Conservation (phyloP, 2,113 vertebrate genomes). For the Picathartes gymnocephalus region DNA sequence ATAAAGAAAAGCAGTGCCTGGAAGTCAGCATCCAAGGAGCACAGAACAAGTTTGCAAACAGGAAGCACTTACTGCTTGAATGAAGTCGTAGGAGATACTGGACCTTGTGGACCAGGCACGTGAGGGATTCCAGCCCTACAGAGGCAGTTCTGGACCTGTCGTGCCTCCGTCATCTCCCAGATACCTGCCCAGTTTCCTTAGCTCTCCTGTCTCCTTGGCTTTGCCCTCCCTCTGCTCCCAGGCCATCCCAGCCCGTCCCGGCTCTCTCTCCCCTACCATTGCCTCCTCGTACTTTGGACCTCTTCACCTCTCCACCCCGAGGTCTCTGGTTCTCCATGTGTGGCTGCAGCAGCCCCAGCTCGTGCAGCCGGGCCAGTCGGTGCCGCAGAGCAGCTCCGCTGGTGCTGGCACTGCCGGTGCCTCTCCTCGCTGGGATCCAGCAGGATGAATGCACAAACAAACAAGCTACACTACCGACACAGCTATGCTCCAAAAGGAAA, state of each 20-base stretch:
- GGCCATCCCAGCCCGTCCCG: neutral
- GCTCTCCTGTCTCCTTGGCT: neutral
- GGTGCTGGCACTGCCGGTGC: neutral
- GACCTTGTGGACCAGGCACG: neutral
- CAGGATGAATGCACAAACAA: neutral
- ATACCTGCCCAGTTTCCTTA: neutral
- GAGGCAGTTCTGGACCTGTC: neutral
- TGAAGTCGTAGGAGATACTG: neutral
- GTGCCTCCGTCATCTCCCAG: neutral
- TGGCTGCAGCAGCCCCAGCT: neutral
- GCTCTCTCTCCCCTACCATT: constrained; percentile 9
- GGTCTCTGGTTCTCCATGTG: neutral
- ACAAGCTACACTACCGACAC: neutral
- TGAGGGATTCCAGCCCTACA: neutral
- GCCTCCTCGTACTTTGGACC: constrained; percentile 3
- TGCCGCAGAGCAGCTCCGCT: neutral
- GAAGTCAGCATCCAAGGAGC: neutral
- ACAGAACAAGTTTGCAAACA: neutral
- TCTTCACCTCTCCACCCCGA: neutral
- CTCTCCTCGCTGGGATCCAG: neutral
- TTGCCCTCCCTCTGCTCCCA: neutral
- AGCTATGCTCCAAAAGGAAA: constrained; percentile 23
- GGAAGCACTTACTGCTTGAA: neutral
- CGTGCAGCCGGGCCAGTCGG: rapidly evolving
- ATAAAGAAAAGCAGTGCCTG: neutral